Base-by-base conservation (phyloP, 1,140 invertebrate species). In the Drosophila mayri region DNA sequence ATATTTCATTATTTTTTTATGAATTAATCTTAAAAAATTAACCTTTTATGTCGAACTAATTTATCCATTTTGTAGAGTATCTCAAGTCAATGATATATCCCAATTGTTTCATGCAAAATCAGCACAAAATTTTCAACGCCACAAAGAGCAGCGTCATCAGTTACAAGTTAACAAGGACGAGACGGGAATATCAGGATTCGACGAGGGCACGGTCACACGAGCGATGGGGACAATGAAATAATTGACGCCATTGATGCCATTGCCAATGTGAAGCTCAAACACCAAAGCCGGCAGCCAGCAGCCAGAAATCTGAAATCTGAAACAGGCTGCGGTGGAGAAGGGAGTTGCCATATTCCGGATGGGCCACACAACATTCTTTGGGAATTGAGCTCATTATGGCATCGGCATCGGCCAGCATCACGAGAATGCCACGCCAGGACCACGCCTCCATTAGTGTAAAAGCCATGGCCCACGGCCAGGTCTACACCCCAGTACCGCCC, bases 341-440 rank as follows among this genome's bases (percentile, higher is more conserved):
- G 52, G 35, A 16, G 18, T 38, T 22, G 12, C 28, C 40, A 60
- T 54, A 54, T 54, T 35, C 16, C 57, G 55, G 35, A 52, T 30
- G 76, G 66, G 68, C 52, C 68, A 60, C 58, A 68, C 84, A 88
- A 70, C 80, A 84, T 88, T 88, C 84, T 81, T 90, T 85, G 85
- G 87, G 85, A 88, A 88, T 90, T 85, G 78, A 88, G 85, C 85
- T 88, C 85, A 88, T 88, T 88, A 88, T 90, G 81, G 85, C 86
- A 88, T 81, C 63, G 61, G 40, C 70, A 76, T 30, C 18, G 46
- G 38, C 40, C 46, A 64, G 30, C 32, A 73, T 46, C 71, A 73
- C 67, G 50, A 71, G 49, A 3, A 74, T 55, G 40, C 68, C 68
- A 35, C 54, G 67, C 50, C 37, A 49, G 46, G 5, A 41, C 85